Base-by-base conservation (phyloP, 2,113 vertebrate genomes). In the Laterallus jamaicensis region DNA sequence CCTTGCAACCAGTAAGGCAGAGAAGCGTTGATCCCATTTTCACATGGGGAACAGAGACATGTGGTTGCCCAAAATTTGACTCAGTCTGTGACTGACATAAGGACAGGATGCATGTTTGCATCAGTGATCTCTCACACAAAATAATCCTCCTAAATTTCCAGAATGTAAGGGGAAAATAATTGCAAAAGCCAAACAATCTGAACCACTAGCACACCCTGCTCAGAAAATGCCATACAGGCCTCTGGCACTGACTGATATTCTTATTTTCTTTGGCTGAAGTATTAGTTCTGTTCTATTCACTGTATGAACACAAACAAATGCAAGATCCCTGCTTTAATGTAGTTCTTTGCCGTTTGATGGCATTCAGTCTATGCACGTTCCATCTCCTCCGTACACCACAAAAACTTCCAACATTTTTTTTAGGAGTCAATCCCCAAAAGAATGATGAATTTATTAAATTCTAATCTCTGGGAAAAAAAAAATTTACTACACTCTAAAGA, bases 1-100 rank as follows among this genome's bases (percentile, higher is more conserved):
- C 16, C 31, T 85, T 66, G 15, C 4, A 85, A 39, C 6, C 2
- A n/a, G 21, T 25, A 37, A 77, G 44, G 31, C 0, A 0, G 29
- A 84, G n/a, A 71, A 13, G 5, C 15, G 24, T 5, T 50, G 28
- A 66, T 62, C 6, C 13, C 2, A 16, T 52, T 74, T 84, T 71
- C 32, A 50, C 35, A 26, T 13, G 37, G 11, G 21, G 10, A 73
- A 29, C 31, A 14, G 62, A 95, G 29, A 74, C 29, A 49, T 19
- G 39, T 39, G 39, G 39, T 39, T 39, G 39, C 11, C 39, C 39
- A 39, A 39, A 39, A 39, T 39, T 39, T 39, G 9, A 39, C 39
- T 39, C 39, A 39, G 3, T 11, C 42, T 75, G 54, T 88, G 12
- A n/a, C 35, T 63, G 25, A 52, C 31, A 22, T 69, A 21, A 15